Percentiles rank a stretch among this genome's conserved stretches.
phyloP scores from a whole-genome alignment of 2,113 vertebrate genomes.

The Tringa solitaria region DNA sequence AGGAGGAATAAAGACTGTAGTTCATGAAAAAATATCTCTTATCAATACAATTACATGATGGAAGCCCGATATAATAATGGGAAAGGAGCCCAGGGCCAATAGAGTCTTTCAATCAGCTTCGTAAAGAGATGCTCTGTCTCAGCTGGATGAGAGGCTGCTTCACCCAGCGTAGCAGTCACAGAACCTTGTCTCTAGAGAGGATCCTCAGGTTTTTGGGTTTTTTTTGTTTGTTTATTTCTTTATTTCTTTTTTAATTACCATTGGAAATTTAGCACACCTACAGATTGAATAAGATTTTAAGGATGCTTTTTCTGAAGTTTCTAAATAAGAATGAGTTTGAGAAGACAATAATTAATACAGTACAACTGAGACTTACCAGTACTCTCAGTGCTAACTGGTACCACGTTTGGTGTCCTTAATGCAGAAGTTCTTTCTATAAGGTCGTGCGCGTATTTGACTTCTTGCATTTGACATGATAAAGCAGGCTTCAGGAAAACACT shows the following conservation, averaged over 20 bases:
- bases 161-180: not conserved
- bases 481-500: slow-evolving; percentile 5
- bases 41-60: not conserved
- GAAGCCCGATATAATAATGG: not conserved
- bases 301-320: not conserved
- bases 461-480: not conserved
- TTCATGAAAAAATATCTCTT: not conserved
- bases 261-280: not conserved
- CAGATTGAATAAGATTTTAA: not conserved
- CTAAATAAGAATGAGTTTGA: not conserved
- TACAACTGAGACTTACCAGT: not conserved
- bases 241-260: not conserved
- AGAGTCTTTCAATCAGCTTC: not conserved
- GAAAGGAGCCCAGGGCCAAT: not conserved
- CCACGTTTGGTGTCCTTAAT: not conserved
- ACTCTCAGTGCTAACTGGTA: not conserved
- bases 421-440: not conserved
- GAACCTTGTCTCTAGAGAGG: not conserved
- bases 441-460: not conserved
- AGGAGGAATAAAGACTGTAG: not conserved
- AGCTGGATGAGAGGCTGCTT: not conserved
- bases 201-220: not conserved
- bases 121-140: not conserved
- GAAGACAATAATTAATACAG: not conserved
- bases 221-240: not conserved